Evolutionary conservation across 2,113 vertebrate species (phyloP), one percentile per base, ranked within the genome.

Genomic region (Mirounga angustirostris): DNA sequence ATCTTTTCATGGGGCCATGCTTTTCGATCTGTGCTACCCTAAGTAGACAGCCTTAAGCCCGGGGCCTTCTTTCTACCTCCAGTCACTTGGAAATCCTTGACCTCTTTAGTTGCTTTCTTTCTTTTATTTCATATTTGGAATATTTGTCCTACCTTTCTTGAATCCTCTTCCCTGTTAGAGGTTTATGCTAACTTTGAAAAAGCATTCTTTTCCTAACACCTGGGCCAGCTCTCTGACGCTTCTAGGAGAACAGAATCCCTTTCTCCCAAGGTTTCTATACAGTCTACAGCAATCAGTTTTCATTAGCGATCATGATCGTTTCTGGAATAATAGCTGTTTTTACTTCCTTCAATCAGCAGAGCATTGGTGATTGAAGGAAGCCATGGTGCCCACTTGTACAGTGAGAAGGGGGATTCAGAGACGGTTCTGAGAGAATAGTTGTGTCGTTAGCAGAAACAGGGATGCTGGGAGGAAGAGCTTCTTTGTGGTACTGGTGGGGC

Each of bases 151-250:
- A 22, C 7, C 50, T 94, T 76, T 96, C 40, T 73, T 59, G 80
- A 94, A 59, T 52, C 52, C 6, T 80, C 73, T 78, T 85, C 28
- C 1, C 43, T 92, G 30, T 91, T 71, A 71, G 28, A 91, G 61
- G 58, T 73, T 79, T 69, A 67, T 50, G 83, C n/a, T 96, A 43
- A 54, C 13, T 95, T 82, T 58, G 74, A n/a, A 61, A 94, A 67
- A 76, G 36, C 5, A 22, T 73, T 86, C 36, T 13, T 81, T 95
- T 87, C 58, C 16, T 95, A 22, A 40, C 11, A 2, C 91, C 91
- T 93, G 59, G 43, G 50, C 14, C 74, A n/a, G 10, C 21, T 43
- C 13, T 80, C 56, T 96, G 91, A 40, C 43, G 43, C 22, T 21
- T 86, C 3, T 40, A 4, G 52, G 50, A 67, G 30, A 50, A 22